These are phyloP conservation scores for Drosophila vallismaia DNA, from an alignment of 2,888 invertebrate species.

Conservation along the genomic window DNA sequence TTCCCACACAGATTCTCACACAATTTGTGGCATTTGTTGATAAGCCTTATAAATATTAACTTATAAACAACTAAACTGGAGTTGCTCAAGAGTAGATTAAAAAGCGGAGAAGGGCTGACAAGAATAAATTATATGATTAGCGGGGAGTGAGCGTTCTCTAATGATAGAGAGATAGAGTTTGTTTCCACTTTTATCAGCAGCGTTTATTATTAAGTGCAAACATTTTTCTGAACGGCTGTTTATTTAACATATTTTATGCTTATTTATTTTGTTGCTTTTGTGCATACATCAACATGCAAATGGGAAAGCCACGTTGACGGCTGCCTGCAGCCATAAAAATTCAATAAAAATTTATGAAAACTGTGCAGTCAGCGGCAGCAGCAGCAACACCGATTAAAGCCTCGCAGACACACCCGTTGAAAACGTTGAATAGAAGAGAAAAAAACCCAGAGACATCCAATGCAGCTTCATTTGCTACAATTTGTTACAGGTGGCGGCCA, in stretches of 20 bases:
- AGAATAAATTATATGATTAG: constrained; percentile 37
- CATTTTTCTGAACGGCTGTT: constrained; percentile 64
- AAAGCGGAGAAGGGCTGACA: constrained; percentile 14
- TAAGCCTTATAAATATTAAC: constrained; percentile 40
- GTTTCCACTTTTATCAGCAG: constrained; percentile 31
- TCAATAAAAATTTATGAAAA: constrained; percentile 73
- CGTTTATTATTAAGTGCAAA: constrained; percentile 56
- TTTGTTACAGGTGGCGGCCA: constrained; percentile 67
- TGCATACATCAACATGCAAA: constrained; percentile 54
- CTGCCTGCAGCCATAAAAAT: constrained; percentile 66
- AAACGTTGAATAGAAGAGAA: constrained; percentile 46
- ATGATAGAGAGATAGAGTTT: neutral
- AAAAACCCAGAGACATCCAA: constrained; percentile 37
- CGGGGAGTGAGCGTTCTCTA: constrained; percentile 1
- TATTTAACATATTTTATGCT: constrained; percentile 48
- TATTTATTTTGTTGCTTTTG: constrained; percentile 39
- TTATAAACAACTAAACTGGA: constrained; percentile 49
- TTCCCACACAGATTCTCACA: constrained; percentile 62
- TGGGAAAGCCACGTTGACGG: constrained; percentile 55
- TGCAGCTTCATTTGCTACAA: constrained; percentile 65
- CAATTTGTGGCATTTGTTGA: constrained; percentile 51
- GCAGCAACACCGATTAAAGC: constrained; percentile 18
- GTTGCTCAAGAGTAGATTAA: constrained; percentile 30
- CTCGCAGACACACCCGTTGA: constrained; percentile 62
- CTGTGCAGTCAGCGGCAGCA: constrained; percentile 55